A percentile compares a stretch with the other conserved stretches of the same genome.
phyloP scores from a whole-genome alignment of 2,797 vertebrate genomes.

The Tachyglossus aculeatus region DNA sequence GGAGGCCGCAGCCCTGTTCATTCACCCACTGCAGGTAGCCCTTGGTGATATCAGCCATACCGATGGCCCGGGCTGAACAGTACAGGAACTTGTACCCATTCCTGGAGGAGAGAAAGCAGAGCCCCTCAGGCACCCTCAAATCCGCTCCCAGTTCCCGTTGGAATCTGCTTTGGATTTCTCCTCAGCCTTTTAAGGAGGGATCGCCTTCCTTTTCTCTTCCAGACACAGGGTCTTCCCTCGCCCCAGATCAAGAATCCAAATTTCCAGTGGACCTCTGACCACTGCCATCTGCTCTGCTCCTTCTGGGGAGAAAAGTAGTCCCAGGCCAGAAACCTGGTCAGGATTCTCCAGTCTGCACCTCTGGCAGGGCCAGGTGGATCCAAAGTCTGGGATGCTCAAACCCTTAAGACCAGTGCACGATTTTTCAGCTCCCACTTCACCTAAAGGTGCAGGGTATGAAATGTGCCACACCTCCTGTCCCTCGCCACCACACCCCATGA shows the following conservation, averaged over 20 bases:
- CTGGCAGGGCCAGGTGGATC: not conserved
- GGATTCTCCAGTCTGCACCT: not conserved
- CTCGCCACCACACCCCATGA: not conserved
- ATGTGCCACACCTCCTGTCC: fast-evolving
- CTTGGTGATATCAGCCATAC: conserved; percentile 93
- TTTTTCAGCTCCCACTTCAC: too few species aligned
- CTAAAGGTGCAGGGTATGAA: not conserved
- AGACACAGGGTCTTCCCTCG: not conserved
- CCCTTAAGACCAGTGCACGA: not conserved
- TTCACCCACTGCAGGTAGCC: conserved; percentile 91
- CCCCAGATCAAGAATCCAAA: not conserved
- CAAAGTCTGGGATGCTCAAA: not conserved
- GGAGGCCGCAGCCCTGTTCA: conserved; percentile 87
- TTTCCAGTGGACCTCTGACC: not conserved
- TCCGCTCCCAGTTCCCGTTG: not conserved
- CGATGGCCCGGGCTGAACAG: conserved; percentile 93
- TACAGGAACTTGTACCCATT: conserved; percentile 98
- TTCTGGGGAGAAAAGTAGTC: too few species aligned
- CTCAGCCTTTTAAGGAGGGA: too few species aligned
- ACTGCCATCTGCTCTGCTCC: too few species aligned
- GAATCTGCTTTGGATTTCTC: not conserved
- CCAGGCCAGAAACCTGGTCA: not conserved
- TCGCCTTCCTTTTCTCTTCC: too few species aligned
- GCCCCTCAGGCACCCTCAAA: not conserved
- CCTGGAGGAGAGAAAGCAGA: conserved; percentile 64